These are phyloP conservation scores for Luscinia megarhynchos DNA, from an alignment of 2,797 vertebrate genomes.

Conservation along the genomic window DNA sequence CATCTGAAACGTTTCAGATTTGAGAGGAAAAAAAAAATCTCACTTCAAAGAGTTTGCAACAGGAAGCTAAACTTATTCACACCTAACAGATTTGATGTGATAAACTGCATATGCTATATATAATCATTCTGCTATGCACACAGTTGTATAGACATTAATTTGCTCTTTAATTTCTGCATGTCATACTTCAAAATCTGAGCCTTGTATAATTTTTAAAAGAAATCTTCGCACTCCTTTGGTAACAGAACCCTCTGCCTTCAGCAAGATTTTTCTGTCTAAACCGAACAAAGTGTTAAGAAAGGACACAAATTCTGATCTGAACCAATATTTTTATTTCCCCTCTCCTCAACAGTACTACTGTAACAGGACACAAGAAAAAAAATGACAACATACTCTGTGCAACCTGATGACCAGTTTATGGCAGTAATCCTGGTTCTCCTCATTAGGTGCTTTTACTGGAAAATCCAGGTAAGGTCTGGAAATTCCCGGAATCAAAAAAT, in stretches of 20 bases:
- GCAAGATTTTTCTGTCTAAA: not conserved
- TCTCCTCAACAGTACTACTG: not conserved
- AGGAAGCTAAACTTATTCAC: not conserved
- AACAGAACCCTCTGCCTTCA: not conserved
- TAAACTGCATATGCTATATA: not conserved
- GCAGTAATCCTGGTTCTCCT: slow-evolving; percentile 94
- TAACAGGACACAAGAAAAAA: not conserved
- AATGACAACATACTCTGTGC: slow-evolving; percentile 84
- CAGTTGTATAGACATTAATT: not conserved
- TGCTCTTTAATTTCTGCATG: not conserved
- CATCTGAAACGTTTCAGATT: slow-evolving; percentile 78
- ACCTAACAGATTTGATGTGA: not conserved
- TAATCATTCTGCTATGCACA: not conserved
- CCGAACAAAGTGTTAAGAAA: not conserved
- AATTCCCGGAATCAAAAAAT: slow-evolving; percentile 91
- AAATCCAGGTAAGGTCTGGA: slow-evolving; percentile 89
- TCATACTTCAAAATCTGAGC: not conserved
- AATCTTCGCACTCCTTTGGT: not conserved
- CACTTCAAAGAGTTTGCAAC: slow-evolving; percentile 26
- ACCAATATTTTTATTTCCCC: not conserved
- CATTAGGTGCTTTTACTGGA: slow-evolving; percentile 89
- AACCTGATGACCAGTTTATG: slow-evolving; percentile 93
- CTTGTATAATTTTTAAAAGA: not conserved
- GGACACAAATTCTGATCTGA: not conserved
- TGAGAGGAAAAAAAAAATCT: not conserved